Base-by-base conservation (phyloP, 2,888 invertebrate genomes). In the Noctua fimbriata region DNA sequence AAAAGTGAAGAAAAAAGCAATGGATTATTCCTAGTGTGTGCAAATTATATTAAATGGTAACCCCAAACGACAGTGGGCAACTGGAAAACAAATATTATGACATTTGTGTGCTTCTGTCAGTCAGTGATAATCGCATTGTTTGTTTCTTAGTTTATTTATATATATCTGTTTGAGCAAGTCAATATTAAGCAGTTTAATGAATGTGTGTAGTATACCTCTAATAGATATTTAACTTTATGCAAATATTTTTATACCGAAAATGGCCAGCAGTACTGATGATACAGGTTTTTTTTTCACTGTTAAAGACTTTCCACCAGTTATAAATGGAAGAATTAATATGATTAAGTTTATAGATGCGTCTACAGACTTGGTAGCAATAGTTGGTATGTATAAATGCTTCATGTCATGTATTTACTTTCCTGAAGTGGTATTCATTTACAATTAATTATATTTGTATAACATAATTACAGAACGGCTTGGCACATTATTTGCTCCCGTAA, bases 401-500 rank as follows among this genome's bases (percentile, higher is more conserved):
- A 52, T 49, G 36, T 69, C 6, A 76, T 60, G 41, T 69, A 69
- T 36, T 21, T 71, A 28, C 2, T 36, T 9, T 67, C 18, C 1
- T 6, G 10, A 12, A 41, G 14, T 32, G 36, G 10, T 16, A 60
- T 32, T 49, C 0, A 24, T 52, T 58, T 55, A 55, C 12, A 36
- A 69, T n/a, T n/a, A n/a, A n/a, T 4, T 7, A n/a, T 44, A 14
- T 47, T 65, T 60, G 28, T 76, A 12, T 79, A 70, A 55, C 9
- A 44, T 73, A n/a, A 44, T 97, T 97, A 86, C 96, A 98, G 98
- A 98, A 90, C 97, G 97, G 88, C 97, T 98, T 92, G 98, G 98
- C 73, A 98, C 97, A 94, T 95, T 98, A 28, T 98, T 98, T 94
- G 96, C 97, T 69, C 98, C 98, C 47, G 98, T 98, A 65, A 98